Conservation (phyloP, 2,888 invertebrate species). For the Drosophila cognata region DNA sequence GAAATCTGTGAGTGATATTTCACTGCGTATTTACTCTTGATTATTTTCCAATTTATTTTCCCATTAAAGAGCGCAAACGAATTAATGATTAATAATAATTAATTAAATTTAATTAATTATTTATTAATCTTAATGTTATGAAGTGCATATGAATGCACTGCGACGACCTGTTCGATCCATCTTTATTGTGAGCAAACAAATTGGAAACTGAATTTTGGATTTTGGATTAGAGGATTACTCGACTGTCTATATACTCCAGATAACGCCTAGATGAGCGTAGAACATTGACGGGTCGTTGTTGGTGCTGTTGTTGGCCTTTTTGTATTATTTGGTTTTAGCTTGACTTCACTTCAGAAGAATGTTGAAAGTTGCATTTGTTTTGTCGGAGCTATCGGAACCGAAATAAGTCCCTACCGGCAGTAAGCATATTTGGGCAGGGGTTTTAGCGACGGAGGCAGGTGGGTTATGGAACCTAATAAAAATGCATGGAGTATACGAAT, state of each 20-base stretch:
- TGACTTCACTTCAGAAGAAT: conserved; percentile 48
- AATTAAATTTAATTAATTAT: background rate
- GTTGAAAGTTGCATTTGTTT: conserved; percentile 54
- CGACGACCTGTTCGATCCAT: background rate
- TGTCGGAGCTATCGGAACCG: conserved; percentile 28
- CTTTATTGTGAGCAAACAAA: background rate
- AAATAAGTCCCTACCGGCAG: conserved; percentile 36
- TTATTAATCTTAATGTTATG: background rate
- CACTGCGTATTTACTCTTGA: background rate
- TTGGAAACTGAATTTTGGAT: background rate
- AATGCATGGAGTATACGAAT: conserved; percentile 68
- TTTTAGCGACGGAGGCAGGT: background rate
- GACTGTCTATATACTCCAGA: background rate
- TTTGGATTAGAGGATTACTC: background rate
- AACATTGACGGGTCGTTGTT: background rate
- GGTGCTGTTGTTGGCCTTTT: conserved; percentile 4
- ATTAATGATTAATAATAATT: background rate
- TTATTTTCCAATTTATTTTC: background rate
- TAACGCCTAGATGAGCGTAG: background rate
- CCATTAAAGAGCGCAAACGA: background rate
- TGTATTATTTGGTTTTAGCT: conserved; percentile 57
- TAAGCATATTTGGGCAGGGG: conserved; percentile 7
- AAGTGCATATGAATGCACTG: background rate
- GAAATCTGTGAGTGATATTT: background rate
- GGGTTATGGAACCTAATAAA: conserved; percentile 57